These are phyloP conservation scores for Patella ulyssiponensis DNA, from an alignment of 2,888 invertebrate species.

Conservation along the genomic window DNA sequence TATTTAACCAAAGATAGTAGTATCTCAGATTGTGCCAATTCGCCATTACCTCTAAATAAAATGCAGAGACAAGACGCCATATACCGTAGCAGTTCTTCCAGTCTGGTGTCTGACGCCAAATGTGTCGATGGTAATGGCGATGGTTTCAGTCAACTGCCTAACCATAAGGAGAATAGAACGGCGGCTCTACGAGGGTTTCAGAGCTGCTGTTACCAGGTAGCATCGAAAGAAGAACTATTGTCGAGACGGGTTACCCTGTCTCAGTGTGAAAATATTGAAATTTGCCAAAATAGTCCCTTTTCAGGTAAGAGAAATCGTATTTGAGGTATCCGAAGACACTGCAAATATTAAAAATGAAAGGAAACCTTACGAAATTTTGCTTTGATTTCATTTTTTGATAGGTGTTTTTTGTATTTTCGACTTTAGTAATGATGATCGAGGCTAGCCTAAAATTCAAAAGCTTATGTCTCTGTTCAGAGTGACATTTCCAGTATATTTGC, in stretches of 20 bases:
- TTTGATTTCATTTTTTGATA: too few relatives aligned
- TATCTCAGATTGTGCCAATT: slow-evolving; percentile 21
- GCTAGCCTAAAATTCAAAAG: too few relatives aligned
- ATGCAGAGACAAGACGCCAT: slow-evolving; percentile 41
- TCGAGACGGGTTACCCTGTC: slow-evolving; percentile 20
- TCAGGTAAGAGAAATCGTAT: not conserved
- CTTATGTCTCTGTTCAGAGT: too few relatives aligned
- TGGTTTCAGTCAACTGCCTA: slow-evolving; percentile 13
- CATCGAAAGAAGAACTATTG: slow-evolving; percentile 8
- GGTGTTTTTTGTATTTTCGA: too few relatives aligned
- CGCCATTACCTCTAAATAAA: slow-evolving; percentile 19
- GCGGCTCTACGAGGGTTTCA: not conserved
- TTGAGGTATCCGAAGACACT: too few relatives aligned
- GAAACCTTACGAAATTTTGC: too few relatives aligned
- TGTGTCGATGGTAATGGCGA: slow-evolving; percentile 26
- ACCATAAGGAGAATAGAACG: not conserved
- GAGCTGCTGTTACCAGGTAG: slow-evolving; percentile 8
- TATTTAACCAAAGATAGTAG: slow-evolving; percentile 26
- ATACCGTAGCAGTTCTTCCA: slow-evolving; percentile 51
- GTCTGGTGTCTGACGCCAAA: slow-evolving; percentile 45
- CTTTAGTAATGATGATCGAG: too few relatives aligned
- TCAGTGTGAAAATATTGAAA: slow-evolving; percentile 17
- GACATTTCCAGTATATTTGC: too few relatives aligned
- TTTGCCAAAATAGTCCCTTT: slow-evolving; percentile 3
- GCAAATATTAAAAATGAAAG: too few relatives aligned